Base-by-base conservation (phyloP, 2,113 vertebrate genomes). In the Semnornis frantzii region DNA sequence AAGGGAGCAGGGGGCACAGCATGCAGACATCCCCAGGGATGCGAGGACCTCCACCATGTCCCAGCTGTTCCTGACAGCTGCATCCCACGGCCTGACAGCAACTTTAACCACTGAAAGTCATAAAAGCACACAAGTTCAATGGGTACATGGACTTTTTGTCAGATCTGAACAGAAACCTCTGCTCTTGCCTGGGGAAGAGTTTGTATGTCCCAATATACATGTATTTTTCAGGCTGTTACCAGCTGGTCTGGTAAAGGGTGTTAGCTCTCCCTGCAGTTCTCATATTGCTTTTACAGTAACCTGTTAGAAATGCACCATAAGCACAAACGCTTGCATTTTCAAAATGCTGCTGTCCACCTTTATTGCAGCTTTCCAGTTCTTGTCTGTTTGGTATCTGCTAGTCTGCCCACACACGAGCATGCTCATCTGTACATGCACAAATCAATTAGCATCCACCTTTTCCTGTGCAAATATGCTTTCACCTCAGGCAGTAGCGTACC, bases 1-100 rank as follows among this genome's bases (percentile, higher is more conserved):
- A 10, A 31, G 13, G 7, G 12, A 75, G 33, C 0, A 0, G 15
- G 8, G 8, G 6, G 4, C 34, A 75, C 1, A 4, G 60, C 9
- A 15, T 6, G 12, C 2, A 4, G 30, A 11, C 13, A 42, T 17
- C 37, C 70, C 15, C 2, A 10, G 18, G 1, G 1, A 2, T 18
- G 15, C 2, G 4, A 24, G 9, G 6, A 52, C 31, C 55, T 9
- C 39, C 6, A 1, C 27, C 42, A 64, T 54, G 46, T 68, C 42
- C 62, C 81, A 82, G 48, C 48, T 74, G 30, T 3, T 86, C 65
- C 65, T 52, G 60, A 15, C 15, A 3, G 34, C 46, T 46, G 34
- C 33, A 39, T 74, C 19, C 57, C 37, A 13, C 0, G 1, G 14
- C 31, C 72, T 76, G 42, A 62, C 31, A 44, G 37, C 19, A 68